Percentiles rank a stretch among this genome's conserved stretches.
phyloP scores from a whole-genome alignment of 2,797 vertebrate species.

The Triplophysa yarkandensis region DNA sequence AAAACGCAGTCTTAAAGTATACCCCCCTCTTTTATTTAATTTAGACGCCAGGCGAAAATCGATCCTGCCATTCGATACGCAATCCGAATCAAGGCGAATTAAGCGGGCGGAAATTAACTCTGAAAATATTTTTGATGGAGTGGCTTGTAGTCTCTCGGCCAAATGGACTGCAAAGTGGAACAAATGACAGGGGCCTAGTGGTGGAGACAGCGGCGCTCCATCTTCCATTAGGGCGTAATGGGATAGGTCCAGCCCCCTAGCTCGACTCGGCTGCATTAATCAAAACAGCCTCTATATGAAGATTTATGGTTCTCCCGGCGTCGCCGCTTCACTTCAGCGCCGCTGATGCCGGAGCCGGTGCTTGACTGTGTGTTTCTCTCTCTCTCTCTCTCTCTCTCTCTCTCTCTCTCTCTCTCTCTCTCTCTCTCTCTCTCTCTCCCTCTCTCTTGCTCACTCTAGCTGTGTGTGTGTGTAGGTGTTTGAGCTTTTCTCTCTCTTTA shows the following conservation, averaged over 20 bases:
- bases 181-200: slow-evolving; percentile 97
- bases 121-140: slow-evolving; percentile 97
- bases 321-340: slow-evolving; percentile 80
- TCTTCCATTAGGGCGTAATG: slow-evolving; percentile 98
- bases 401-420: slow-evolving; percentile 61
- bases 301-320: slow-evolving; percentile 90
- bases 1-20: slow-evolving; percentile 83
- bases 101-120: slow-evolving; percentile 95
- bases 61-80: slow-evolving; percentile 95
- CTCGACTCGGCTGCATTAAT: slow-evolving; percentile 92
- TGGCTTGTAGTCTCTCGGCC: slow-evolving; percentile 93
- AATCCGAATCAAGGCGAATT: slow-evolving; percentile 95
- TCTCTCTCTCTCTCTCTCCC: slow-evolving; percentile 62
- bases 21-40: slow-evolving; percentile 89
- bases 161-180: slow-evolving; percentile 99
- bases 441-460: slow-evolving; percentile 46
- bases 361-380: slow-evolving; percentile 68
- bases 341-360: slow-evolving; percentile 76
- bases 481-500: slow-evolving; percentile 41
- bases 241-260: slow-evolving; percentile 93
- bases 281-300: slow-evolving; percentile 95
- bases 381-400: slow-evolving; percentile 68
- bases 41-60: slow-evolving; percentile 94
- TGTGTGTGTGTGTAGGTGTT: slow-evolving; percentile 59
- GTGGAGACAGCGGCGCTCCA: slow-evolving; percentile 96